Base-by-base conservation (phyloP, 2,888 invertebrate species). In the Drosophila austrosaltans region DNA sequence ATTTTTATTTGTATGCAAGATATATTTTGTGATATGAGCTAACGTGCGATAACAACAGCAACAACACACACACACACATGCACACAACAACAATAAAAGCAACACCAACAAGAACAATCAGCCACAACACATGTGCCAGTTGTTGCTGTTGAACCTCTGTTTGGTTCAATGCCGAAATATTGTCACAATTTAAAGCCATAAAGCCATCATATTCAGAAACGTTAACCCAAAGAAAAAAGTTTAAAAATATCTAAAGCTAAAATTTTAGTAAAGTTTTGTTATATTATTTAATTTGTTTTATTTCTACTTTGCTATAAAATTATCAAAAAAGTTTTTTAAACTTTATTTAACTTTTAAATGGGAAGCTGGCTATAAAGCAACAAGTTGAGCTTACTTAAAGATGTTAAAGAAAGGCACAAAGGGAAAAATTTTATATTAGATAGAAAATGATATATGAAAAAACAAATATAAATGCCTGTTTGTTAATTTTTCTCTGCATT, bases 1-100 rank as follows among this genome's bases (percentile, higher is more conserved):
- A 78, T 69, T 78, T 84, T 75, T 73, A 81, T 86, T 86, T 76
- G 64, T 70, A 68, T 69, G 67, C 63, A 64, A 44, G 69, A 70
- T 72, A 63, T 66, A 65, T 66, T 72, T 67, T 59, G 69, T 75
- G 66, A 65, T 77, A 79, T 70, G 65, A 68, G 57, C 62, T 56
- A 75, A 71, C 68, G 76, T 58, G 66, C 53, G 69, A 72, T 70
- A 70, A 66, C 75, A 67, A 48, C 59, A 64, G 30, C 62, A 69
- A 42, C 16, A 69, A 12, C 56, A 25, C 44, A 36, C 5, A 39
- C 40, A 44, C 10, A 5, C 3, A n/a, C n/a, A 42, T n/a, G 10
- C 39, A 30, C 16, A 8, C 10, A 53, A n/a, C 32, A 61, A 36
- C 48, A 59, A 28, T 25, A 59, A 56, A 16, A 58, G 20, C 44